Conservation (phyloP, 2,888 invertebrate species). For the Vanessa cardui region DNA sequence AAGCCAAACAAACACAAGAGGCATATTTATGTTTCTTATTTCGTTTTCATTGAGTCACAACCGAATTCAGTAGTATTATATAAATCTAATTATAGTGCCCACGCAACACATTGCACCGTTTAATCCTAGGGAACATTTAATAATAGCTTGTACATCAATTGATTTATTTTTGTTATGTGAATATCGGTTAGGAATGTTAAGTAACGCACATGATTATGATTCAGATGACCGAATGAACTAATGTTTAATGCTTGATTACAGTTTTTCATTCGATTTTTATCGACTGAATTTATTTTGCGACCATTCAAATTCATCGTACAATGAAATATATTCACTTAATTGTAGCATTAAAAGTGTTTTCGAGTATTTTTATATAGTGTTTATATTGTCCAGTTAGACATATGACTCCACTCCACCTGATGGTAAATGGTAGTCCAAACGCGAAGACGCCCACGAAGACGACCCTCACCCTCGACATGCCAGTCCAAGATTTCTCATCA, state of each 20-base stretch:
- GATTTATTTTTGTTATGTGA: slow-evolving; percentile 46
- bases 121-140: slow-evolving; percentile 39
- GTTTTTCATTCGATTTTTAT: neutral
- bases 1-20: slow-evolving; percentile 7
- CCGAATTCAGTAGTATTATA: slow-evolving; percentile 12
- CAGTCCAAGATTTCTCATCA: too few species aligned
- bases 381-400: too few species aligned
- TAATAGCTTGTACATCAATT: slow-evolving; percentile 44
- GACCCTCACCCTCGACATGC: too few species aligned
- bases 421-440: too few species aligned
- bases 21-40: slow-evolving; percentile 23
- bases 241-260: neutral
- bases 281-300: neutral
- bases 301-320: slow-evolving; percentile 16
- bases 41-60: slow-evolving; percentile 21
- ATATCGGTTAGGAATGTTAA: slow-evolving; percentile 70
- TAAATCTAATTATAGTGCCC: slow-evolving; percentile 18
- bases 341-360: too few species aligned
- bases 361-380: too few species aligned
- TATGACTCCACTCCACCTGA: too few species aligned
- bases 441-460: too few species aligned
- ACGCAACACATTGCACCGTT: slow-evolving; percentile 31
- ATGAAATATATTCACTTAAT: neutral
- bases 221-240: slow-evolving; percentile 59
- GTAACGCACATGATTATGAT: slow-evolving; percentile 66